Evolutionary conservation across 2,888 invertebrate species (phyloP).

Genomic region (Xanthorhoe designata): DNA sequence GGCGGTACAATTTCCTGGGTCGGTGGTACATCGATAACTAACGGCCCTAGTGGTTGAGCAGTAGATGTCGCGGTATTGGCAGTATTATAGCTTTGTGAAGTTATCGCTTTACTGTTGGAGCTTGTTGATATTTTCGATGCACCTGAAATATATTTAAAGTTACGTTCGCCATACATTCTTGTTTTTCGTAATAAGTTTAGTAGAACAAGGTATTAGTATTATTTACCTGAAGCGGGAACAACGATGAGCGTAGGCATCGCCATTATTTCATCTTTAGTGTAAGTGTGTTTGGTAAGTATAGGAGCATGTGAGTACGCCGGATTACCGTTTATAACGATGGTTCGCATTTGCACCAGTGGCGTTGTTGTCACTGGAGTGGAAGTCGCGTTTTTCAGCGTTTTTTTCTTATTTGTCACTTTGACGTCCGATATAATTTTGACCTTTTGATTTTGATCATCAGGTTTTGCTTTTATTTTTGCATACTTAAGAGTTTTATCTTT

Average conservation of each 20-base stretch:
- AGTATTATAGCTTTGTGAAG: conserved; percentile 43
- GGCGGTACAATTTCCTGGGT: conserved; percentile 50
- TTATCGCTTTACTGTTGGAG: conserved; percentile 45
- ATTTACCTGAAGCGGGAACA: conserved; percentile 71
- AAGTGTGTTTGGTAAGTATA: conserved; percentile 49
- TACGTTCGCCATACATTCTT: conserved; percentile 12
- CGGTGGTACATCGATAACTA: conserved; percentile 62
- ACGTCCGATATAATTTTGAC: conserved; percentile 76
- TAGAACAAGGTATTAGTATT: conserved; percentile 14
- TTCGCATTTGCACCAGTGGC: conserved; percentile 67
- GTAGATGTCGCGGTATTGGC: conserved; percentile 43
- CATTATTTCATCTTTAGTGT: conserved; percentile 80
- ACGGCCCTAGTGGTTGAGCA: conserved; percentile 53
- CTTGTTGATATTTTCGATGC: conserved; percentile 45
- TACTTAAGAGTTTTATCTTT: conserved; percentile 23
- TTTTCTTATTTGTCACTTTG: conserved; percentile 66
- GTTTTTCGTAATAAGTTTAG: conserved; percentile 14
- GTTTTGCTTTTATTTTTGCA: conserved; percentile 49
- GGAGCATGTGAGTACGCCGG: conserved; percentile 59
- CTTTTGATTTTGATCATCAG: conserved; percentile 63
- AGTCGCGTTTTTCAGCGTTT: conserved; percentile 57
- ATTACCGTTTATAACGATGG: conserved; percentile 74
- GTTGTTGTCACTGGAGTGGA: conserved; percentile 51
- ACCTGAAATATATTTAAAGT: conserved; percentile 50
- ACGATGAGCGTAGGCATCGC: conserved; percentile 83